Conservation (phyloP, 2,888 invertebrate genomes). For the Listrodromus nycthemerus region DNA sequence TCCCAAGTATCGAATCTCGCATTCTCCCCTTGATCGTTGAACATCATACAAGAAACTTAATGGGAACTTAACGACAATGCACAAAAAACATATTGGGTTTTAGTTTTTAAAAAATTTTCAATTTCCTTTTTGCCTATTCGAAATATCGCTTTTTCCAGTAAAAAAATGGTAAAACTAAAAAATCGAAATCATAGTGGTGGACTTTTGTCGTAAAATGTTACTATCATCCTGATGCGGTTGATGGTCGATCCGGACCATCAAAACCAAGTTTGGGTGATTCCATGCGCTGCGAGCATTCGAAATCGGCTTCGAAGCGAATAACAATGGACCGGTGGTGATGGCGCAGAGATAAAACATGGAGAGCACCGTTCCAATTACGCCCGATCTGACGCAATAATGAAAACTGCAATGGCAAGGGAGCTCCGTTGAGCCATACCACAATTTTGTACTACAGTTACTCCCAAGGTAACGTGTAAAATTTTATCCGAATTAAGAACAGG, state of each 20-base stretch:
- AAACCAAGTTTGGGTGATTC: neutral
- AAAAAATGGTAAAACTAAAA: neutral
- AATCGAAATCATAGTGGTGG: neutral
- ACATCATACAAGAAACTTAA: neutral
- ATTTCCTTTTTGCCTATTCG: neutral
- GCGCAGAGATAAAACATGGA: neutral
- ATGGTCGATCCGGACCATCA: neutral
- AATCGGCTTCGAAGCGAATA: neutral
- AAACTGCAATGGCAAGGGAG: constrained; percentile 24
- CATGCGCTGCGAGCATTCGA: neutral
- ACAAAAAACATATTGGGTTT: neutral
- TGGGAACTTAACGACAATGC: neutral
- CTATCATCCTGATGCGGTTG: neutral
- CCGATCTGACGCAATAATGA: constrained; percentile 23
- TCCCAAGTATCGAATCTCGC: neutral
- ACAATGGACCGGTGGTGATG: constrained; percentile 9
- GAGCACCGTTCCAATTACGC: neutral
- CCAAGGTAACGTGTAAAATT: constrained; percentile 60
- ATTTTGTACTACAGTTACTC: constrained; percentile 26
- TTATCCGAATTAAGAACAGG: constrained; percentile 68
- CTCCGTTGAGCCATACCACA: constrained; percentile 36
- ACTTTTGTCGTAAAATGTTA: neutral
- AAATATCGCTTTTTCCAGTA: neutral
- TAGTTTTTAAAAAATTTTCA: neutral
- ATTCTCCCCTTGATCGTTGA: neutral